These are phyloP conservation scores for Orius laevigatus DNA, from an alignment of 1,140 invertebrate genomes.

Conservation along the genomic window DNA sequence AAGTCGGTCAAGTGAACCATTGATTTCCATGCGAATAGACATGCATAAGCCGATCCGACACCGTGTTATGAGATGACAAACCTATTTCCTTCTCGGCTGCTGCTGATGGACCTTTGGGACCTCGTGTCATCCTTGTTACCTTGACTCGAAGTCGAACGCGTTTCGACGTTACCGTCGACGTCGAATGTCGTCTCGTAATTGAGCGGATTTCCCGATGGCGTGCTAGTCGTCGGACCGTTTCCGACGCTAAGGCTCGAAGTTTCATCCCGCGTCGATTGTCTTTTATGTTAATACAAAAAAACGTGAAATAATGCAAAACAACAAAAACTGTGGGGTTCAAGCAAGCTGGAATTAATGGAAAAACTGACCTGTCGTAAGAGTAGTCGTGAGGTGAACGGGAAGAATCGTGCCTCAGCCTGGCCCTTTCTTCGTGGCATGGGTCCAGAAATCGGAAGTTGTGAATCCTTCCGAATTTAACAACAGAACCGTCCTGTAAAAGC, in stretches of 20 bases:
- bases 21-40: too few species aligned
- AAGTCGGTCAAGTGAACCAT: too few species aligned
- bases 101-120: slow-evolving; percentile 37
- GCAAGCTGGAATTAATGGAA: not conserved
- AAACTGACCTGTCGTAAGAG: slow-evolving; percentile 54
- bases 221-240: slow-evolving; percentile 13
- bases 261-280: slow-evolving; percentile 21
- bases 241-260: slow-evolving; percentile 17
- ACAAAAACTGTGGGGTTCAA: not conserved
- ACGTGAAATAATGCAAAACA: slow-evolving; percentile 3
- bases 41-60: too few species aligned
- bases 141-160: slow-evolving; percentile 29
- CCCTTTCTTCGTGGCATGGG: slow-evolving; percentile 69
- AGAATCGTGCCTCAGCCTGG: slow-evolving; percentile 51
- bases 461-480: slow-evolving; percentile 77
- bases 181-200: slow-evolving; percentile 73
- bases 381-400: slow-evolving; percentile 37
- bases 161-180: slow-evolving; percentile 68
- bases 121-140: slow-evolving; percentile 44
- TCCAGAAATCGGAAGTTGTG: slow-evolving; percentile 89
- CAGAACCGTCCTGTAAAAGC: slow-evolving; percentile 70
- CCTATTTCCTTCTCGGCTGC: slow-evolving; percentile 23
- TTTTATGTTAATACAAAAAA: not conserved
- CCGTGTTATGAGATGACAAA: too few species aligned
- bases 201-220: slow-evolving; percentile 26